These are phyloP conservation scores for Eciton burchellii DNA, from an alignment of 1,140 invertebrate genomes.

Conservation along the genomic window DNA sequence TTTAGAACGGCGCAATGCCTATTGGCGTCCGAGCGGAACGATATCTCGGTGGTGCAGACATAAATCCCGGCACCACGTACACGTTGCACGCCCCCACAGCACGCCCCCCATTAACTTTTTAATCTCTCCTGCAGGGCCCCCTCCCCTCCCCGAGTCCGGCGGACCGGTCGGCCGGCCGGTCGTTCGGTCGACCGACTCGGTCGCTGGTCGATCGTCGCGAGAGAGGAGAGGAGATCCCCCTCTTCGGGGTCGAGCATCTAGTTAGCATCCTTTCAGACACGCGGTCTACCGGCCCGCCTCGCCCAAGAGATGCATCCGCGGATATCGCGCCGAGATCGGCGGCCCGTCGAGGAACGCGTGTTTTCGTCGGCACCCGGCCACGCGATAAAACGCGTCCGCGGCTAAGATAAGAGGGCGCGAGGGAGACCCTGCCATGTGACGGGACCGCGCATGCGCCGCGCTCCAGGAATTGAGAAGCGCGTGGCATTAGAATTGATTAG, in stretches of 20 bases:
- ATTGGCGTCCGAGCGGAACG: slow-evolving; percentile 78
- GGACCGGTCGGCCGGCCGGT: slow-evolving; percentile 40
- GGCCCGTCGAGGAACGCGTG: slow-evolving; percentile 61
- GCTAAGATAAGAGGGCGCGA: slow-evolving; percentile 23
- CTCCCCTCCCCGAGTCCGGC: slow-evolving; percentile 25
- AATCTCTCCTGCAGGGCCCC: slow-evolving; percentile 76
- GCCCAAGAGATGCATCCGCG: slow-evolving; percentile 63
- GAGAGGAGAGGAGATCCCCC: slow-evolving; percentile 53
- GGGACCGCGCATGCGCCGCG: background rate
- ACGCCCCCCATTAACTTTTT: slow-evolving; percentile 83
- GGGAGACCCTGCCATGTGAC: background rate
- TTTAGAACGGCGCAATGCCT: slow-evolving; percentile 75
- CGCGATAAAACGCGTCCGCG: slow-evolving; percentile 27
- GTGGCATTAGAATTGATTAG: background rate
- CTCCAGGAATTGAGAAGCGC: background rate
- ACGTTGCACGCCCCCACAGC: slow-evolving; percentile 81
- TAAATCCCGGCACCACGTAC: slow-evolving; percentile 82
- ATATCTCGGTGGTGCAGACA: slow-evolving; percentile 81
- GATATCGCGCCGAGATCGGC: slow-evolving; percentile 65
- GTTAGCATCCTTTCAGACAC: slow-evolving; percentile 79
- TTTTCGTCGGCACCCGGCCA: slow-evolving; percentile 60
- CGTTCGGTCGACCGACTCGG: slow-evolving; percentile 25
- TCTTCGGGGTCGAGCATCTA: slow-evolving; percentile 77
- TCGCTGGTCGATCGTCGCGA: slow-evolving; percentile 43
- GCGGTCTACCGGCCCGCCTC: slow-evolving; percentile 73